These are phyloP conservation scores for Neopelma chrysocephalum DNA, from an alignment of 2,797 vertebrate genomes.

Conservation along the genomic window DNA sequence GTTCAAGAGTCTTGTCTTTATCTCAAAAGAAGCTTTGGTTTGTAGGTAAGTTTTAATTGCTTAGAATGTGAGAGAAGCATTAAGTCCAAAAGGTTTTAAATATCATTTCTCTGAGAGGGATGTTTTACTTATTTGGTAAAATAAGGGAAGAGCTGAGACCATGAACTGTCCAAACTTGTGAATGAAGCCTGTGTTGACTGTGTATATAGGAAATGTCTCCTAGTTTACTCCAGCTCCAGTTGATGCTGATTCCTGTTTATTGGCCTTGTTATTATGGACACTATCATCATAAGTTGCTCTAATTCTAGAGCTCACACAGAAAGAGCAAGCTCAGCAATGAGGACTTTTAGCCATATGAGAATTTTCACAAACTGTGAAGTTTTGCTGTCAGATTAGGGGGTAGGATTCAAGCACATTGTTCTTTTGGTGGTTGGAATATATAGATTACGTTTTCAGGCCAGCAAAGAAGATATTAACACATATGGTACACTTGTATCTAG, in stretches of 20 bases:
- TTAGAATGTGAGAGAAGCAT: background rate
- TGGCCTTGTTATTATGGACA: background rate
- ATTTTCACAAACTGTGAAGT: background rate
- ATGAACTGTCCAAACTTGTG: background rate
- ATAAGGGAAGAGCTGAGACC: background rate
- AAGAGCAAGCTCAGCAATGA: background rate
- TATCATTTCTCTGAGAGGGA: background rate
- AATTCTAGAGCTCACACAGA: background rate
- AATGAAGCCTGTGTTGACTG: background rate
- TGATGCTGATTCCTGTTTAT: background rate
- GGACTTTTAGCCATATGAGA: background rate
- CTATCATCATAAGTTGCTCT: background rate
- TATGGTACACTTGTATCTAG: background rate
- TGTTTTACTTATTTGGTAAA: background rate
- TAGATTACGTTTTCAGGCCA: background rate
- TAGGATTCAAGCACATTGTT: background rate
- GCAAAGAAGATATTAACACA: background rate
- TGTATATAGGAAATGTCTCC: background rate
- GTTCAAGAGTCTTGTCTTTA: background rate
- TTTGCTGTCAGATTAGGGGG: background rate
- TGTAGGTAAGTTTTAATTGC: background rate
- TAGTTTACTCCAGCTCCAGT: background rate
- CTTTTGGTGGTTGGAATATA: background rate
- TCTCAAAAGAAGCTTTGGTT: background rate
- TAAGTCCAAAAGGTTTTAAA: background rate